These are phyloP conservation scores for Formica aserva DNA, from an alignment of 2,888 invertebrate species.

Conservation along the genomic window DNA sequence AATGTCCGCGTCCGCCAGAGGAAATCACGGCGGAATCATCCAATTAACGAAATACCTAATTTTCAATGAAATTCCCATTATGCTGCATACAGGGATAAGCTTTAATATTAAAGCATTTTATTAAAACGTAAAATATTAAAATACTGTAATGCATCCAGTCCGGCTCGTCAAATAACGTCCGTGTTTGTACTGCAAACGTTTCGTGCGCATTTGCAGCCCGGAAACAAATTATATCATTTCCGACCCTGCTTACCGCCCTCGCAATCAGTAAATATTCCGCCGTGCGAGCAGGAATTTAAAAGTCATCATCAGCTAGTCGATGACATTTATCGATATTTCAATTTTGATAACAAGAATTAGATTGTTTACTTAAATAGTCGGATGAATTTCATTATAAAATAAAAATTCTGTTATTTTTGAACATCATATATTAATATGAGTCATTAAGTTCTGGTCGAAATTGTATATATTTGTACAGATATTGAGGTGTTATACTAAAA, in stretches of 20 bases:
- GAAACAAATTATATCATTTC: constrained; percentile 56
- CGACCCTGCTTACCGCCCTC: constrained; percentile 38
- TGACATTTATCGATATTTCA: constrained; percentile 33
- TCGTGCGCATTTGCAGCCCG: constrained; percentile 47
- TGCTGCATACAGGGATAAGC: constrained; percentile 43
- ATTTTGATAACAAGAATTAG: constrained; percentile 7
- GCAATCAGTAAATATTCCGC: constrained; percentile 50
- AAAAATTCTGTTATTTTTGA: not conserved
- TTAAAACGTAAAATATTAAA: constrained; percentile 59
- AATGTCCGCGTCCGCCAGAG: constrained; percentile 51
- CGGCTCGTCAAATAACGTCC: constrained; percentile 55
- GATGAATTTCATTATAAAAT: not conserved
- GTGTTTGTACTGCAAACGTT: constrained; percentile 56
- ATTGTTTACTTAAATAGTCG: not conserved
- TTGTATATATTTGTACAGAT: not conserved
- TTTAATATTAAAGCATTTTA: constrained; percentile 60
- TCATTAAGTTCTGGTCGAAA: not conserved
- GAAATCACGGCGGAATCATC: constrained; percentile 54
- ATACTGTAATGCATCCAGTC: constrained; percentile 53
- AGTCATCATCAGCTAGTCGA: constrained; percentile 19
- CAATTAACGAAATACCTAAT: constrained; percentile 51
- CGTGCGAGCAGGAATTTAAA: constrained; percentile 26
- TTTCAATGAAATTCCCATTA: constrained; percentile 51
- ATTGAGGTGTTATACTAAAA: not conserved
- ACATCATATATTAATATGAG: not conserved